Conservation (phyloP, 2,113 vertebrate species). For the Cinclus mexicanus region DNA sequence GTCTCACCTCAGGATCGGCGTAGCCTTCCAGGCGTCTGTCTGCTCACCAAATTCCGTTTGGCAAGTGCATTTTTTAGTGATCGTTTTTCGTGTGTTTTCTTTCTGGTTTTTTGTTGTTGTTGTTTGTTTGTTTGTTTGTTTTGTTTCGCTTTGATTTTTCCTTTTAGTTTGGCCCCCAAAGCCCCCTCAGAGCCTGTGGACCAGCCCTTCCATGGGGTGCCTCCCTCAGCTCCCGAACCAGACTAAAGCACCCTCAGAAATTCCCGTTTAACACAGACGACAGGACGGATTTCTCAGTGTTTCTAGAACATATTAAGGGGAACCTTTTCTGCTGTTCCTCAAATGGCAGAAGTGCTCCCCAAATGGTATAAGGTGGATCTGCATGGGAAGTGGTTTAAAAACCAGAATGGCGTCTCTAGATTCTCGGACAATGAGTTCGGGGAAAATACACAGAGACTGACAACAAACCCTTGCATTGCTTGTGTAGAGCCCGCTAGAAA, state of each 20-base stretch:
- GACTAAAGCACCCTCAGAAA: rapidly evolving
- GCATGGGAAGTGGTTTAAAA: rapidly evolving
- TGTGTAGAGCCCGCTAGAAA: not conserved
- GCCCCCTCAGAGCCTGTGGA: rapidly evolving
- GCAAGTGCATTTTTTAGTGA: rapidly evolving
- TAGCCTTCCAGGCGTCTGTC: rapidly evolving
- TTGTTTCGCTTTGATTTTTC: no score
- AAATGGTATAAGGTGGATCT: not conserved
- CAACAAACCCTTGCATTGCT: no score
- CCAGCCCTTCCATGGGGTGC: rapidly evolving
- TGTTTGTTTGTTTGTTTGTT: not conserved
- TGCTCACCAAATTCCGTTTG: rapidly evolving
- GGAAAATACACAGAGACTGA: rapidly evolving
- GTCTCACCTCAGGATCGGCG: rapidly evolving
- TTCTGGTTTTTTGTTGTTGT: rapidly evolving
- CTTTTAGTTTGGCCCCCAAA: rapidly evolving
- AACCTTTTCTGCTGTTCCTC: rapidly evolving
- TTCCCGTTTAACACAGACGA: rapidly evolving
- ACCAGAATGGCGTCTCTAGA: rapidly evolving
- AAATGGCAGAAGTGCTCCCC: rapidly evolving
- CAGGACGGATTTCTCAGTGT: rapidly evolving
- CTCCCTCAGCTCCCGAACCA: rapidly evolving
- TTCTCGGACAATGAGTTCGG: not conserved
- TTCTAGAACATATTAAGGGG: rapidly evolving
- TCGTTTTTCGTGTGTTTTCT: rapidly evolving